Percentiles rank a stretch among this genome's conserved stretches.
Evolutionary conservation across 2,797 vertebrate genomes (phyloP).

Genomic region (Phalloptychus januarius): DNA sequence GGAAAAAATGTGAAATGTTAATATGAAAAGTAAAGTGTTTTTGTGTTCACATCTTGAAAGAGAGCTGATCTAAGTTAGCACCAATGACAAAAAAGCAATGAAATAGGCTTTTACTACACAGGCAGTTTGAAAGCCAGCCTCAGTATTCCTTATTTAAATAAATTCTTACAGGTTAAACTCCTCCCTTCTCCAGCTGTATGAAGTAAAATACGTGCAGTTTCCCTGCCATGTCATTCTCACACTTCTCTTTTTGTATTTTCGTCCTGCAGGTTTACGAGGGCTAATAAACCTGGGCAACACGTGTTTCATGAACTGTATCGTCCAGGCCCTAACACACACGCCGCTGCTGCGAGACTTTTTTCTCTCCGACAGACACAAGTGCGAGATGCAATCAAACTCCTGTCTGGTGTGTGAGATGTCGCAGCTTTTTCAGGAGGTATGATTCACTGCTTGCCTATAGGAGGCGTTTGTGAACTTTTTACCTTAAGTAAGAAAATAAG

Average conservation of each 20-base stretch:
- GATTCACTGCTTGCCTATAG: constrained; percentile 28
- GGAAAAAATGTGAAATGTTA: not conserved
- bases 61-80: not conserved
- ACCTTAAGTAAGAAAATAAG: not conserved
- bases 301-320: constrained; percentile 99
- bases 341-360: constrained; percentile 97
- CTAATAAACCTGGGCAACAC: constrained; percentile 99
- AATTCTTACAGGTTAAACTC: not conserved
- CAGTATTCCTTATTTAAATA: not conserved
- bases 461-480: not conserved
- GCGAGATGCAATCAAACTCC: constrained; percentile 98
- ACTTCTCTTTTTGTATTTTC: constrained; percentile 25
- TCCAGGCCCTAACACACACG: constrained; percentile 98
- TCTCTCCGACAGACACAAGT: constrained; percentile 97
- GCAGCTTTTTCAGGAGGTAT: constrained; percentile 96
- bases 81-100: not conserved
- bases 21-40: not conserved
- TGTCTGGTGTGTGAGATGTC: constrained; percentile 99
- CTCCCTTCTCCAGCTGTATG: not conserved
- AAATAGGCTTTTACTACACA: not conserved
- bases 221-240: constrained; percentile 7
- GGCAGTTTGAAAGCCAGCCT: not conserved
- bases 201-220: constrained; percentile 13
- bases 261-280: constrained; percentile 89
- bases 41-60: not conserved